These are phyloP conservation scores for Octopus sinensis DNA, from an alignment of 1,140 invertebrate genomes.

Conservation along the genomic window DNA sequence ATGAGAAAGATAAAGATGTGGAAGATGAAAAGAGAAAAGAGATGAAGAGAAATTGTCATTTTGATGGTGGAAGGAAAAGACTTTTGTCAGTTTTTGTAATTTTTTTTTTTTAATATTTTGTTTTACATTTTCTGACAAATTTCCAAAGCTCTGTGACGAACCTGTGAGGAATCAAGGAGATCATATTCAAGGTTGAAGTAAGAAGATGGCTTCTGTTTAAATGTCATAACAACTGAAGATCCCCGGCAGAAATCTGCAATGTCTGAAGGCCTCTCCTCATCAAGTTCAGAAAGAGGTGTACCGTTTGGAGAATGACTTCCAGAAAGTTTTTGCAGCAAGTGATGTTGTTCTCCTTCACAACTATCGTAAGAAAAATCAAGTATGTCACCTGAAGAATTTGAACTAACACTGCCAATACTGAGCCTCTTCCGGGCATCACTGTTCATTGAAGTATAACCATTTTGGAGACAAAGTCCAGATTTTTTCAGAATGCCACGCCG, in stretches of 20 bases:
- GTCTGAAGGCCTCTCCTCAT: constrained; percentile 16
- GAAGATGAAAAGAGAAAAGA: background rate
- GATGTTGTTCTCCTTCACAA: constrained; percentile 34
- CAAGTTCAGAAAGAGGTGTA: background rate
- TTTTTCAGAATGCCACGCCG: constrained; percentile 45
- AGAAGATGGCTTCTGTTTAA: constrained; percentile 6
- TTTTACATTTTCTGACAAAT: constrained; percentile 22
- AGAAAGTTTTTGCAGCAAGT: background rate
- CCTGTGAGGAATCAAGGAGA: constrained; percentile 23
- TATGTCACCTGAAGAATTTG: constrained; percentile 54
- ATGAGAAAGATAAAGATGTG: background rate
- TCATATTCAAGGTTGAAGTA: constrained; percentile 20
- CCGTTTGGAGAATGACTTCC: background rate
- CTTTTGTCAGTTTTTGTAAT: background rate
- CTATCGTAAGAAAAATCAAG: constrained; percentile 55
- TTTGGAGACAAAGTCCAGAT: background rate
- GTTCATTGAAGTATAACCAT: constrained; percentile 16
- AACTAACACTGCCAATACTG: constrained; percentile 50
- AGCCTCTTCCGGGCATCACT: constrained; percentile 44
- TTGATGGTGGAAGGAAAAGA: background rate
- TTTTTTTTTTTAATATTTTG: too few species aligned
- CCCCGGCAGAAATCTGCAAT: background rate
- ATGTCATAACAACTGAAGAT: constrained; percentile 17
- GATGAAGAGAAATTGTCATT: background rate
- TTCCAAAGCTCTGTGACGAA: constrained; percentile 25